Conservation (phyloP, 2,113 vertebrate species). For the Rhabdomys dilectus region DNA sequence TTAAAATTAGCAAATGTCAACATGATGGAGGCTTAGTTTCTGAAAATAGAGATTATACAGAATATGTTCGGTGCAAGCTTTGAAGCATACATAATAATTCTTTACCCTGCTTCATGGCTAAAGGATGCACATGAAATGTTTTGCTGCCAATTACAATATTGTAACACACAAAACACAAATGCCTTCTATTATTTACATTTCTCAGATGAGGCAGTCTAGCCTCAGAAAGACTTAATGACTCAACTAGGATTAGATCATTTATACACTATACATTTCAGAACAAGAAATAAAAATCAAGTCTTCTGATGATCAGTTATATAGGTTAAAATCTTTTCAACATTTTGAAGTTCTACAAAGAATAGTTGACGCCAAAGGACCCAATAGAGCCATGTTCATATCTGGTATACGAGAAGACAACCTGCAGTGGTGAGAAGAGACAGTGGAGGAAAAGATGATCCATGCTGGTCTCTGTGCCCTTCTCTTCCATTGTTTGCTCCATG, state of each 20-base stretch:
- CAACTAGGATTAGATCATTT: conserved; percentile 14
- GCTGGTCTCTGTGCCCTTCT: neutral
- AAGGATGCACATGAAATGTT: conserved; percentile 35
- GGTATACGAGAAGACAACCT: neutral
- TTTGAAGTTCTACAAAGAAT: conserved; percentile 16
- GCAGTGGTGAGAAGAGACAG: neutral
- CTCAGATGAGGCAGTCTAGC: neutral
- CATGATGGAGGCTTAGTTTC: conserved; percentile 72
- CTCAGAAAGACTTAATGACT: conserved; percentile 58
- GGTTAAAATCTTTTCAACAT: neutral
- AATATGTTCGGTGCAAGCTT: conserved; percentile 22
- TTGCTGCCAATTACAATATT: conserved; percentile 58
- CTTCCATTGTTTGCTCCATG: neutral
- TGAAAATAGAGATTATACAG: conserved; percentile 68
- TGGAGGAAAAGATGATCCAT: neutral
- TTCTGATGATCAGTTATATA: conserved; percentile 2
- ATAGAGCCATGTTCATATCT: neutral
- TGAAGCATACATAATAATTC: conserved; percentile 59
- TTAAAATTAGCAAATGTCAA: conserved; percentile 83
- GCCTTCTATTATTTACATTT: conserved; percentile 61
- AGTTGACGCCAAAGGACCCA: neutral
- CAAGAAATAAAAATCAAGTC: conserved; percentile 38
- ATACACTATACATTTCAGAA: neutral
- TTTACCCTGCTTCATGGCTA: conserved; percentile 25
- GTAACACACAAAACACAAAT: conserved; percentile 49